Conservation (phyloP, 2,888 invertebrate genomes). For the Polymixis lichenea region DNA sequence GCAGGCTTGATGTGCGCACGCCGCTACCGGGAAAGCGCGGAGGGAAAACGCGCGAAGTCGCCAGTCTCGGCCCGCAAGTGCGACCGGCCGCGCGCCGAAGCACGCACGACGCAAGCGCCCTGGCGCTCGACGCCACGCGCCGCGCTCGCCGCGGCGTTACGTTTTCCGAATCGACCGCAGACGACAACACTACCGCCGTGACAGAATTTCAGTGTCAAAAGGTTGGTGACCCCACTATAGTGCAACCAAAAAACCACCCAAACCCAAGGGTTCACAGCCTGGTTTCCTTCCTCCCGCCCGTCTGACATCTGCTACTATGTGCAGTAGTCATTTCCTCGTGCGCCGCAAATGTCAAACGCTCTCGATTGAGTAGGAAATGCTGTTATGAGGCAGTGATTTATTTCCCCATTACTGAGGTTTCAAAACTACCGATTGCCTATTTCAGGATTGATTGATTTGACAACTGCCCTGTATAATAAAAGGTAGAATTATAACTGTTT, state of each 20-base stretch:
- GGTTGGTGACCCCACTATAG: constrained; percentile 85
- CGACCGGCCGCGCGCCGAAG: constrained; percentile 88
- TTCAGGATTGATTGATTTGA: constrained; percentile 51
- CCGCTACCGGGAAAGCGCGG: constrained; percentile 87
- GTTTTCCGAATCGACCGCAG: constrained; percentile 88
- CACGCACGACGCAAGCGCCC: constrained; percentile 85
- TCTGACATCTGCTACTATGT: constrained; percentile 70
- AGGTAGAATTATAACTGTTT: constrained; percentile 8
- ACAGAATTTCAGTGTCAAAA: constrained; percentile 90
- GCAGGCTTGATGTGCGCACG: constrained; percentile 90
- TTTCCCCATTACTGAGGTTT: constrained; percentile 61
- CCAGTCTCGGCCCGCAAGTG: constrained; percentile 87
- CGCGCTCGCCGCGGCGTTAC: constrained; percentile 89
- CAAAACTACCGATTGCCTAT: constrained; percentile 54
- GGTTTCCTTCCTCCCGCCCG: constrained; percentile 67
- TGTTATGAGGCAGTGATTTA: constrained; percentile 65
- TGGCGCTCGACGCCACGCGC: constrained; percentile 86
- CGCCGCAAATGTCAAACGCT: constrained; percentile 82
- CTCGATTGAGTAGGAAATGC: constrained; percentile 65
- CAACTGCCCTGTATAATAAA: constrained; percentile 17
- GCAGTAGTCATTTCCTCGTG: constrained; percentile 79
- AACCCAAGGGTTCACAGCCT: constrained; percentile 69
- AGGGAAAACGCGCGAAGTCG: constrained; percentile 84
- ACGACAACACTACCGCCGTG: constrained; percentile 84
- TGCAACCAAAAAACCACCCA: constrained; percentile 81